Percentiles rank a stretch among this genome's conserved stretches.
phyloP scores from a whole-genome alignment of 2,797 vertebrate genomes.

The Rhinogobio ventralis region DNA sequence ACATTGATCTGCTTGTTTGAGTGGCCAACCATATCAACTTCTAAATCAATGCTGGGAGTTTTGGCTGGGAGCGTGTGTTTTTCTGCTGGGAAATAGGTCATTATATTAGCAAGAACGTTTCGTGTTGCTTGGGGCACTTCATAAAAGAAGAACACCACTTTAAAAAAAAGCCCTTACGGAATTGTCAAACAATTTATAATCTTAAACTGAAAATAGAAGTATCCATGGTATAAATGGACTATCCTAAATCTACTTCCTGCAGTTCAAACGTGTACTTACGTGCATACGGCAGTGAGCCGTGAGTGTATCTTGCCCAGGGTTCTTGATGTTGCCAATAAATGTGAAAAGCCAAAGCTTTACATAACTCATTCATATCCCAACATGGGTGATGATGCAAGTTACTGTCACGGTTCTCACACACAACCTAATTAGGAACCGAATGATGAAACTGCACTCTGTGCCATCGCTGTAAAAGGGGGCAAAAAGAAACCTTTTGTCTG shows the following conservation, averaged over 20 bases:
- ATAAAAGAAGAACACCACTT: background rate
- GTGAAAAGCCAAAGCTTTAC: conserved; percentile 16
- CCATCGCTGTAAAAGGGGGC: background rate
- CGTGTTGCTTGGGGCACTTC: background rate
- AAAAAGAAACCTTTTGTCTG: background rate
- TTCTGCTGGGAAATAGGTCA: background rate
- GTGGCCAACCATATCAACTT: background rate
- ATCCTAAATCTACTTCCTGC: background rate
- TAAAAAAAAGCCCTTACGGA: background rate
- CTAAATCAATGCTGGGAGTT: background rate
- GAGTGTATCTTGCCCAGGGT: background rate
- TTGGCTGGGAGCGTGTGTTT: background rate
- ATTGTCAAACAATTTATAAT: background rate
- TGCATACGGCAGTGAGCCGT: no score
- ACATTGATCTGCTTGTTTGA: background rate
- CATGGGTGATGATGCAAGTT: conserved; percentile 27
- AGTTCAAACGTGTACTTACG: background rate
- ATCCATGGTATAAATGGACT: background rate
- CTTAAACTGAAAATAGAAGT: background rate
- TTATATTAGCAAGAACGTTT: background rate
- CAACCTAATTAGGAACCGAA: conserved; percentile 1
- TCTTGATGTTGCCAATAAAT: background rate
- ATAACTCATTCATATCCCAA: conserved; percentile 17
- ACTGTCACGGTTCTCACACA: conserved; percentile 24
- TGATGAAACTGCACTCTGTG: conserved; percentile 10